These are phyloP conservation scores for Spodoptera frugiperda DNA, from an alignment of 1,140 invertebrate genomes.

Conservation along the genomic window DNA sequence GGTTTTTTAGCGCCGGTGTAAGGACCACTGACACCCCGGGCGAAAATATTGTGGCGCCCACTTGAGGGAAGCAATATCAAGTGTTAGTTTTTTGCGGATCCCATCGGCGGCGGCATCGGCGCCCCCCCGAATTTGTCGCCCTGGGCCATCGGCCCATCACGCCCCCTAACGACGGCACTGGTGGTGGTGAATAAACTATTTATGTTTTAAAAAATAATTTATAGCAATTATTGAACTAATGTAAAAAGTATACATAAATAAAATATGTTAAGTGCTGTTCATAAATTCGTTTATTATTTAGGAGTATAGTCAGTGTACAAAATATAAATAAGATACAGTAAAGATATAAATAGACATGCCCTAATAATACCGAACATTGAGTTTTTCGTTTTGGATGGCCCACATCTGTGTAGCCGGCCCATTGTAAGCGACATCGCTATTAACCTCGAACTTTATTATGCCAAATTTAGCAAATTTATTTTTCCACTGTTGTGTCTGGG, in stretches of 20 bases:
- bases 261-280: slow-evolving; percentile 3
- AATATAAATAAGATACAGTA: slow-evolving; percentile 84
- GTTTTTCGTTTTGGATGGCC: slow-evolving; percentile 84
- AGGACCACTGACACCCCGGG: too few species aligned
- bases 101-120: too few species aligned
- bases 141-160: too few species aligned
- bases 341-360: slow-evolving; percentile 72
- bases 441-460: slow-evolving; percentile 84
- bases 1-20: too few species aligned
- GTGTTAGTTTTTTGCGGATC: too few species aligned
- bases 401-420: slow-evolving; percentile 84
- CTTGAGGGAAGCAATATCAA: too few species aligned
- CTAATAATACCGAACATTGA: slow-evolving; percentile 88
- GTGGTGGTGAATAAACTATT: background rate
- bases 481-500: slow-evolving; percentile 79
- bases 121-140: too few species aligned
- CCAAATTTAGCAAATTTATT: slow-evolving; percentile 85
- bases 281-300: slow-evolving; percentile 57
- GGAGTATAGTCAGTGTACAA: slow-evolving; percentile 80
- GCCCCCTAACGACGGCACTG: too few species aligned
- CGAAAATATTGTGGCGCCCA: too few species aligned
- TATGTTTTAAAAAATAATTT: background rate
- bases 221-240: background rate
- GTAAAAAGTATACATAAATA: background rate
- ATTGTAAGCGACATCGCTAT: slow-evolving; percentile 83